Base-by-base conservation (phyloP, 2,888 invertebrate species). In the Branchellion lobata region DNA sequence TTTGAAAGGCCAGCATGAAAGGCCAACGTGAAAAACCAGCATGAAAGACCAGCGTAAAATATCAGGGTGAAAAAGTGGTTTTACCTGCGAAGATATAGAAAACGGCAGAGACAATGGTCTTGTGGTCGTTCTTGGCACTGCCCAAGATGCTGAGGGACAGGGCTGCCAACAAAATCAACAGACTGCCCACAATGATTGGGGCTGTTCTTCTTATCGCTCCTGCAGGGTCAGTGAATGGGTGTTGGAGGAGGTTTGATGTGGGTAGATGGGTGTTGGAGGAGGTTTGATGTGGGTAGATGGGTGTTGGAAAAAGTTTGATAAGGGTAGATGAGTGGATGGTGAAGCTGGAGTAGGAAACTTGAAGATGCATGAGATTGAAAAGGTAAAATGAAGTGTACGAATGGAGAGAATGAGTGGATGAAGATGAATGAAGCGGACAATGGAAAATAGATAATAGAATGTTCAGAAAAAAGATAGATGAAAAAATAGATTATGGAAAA, bases 41-140 rank as follows among this genome's bases (percentile, higher is more conserved):
- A n/a, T n/a, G n/a, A 14, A 40, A 40, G 40, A 40, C 40, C 40
- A 40, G 14, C 40, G n/a, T n/a, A n/a, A n/a, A n/a, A n/a, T n/a
- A n/a, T n/a, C n/a, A n/a, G n/a, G n/a, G n/a, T n/a, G n/a, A n/a
- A n/a, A n/a, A n/a, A 29, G 31, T 29, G 3, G 0, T 1, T 78
- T 81, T 83, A 86, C 86, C 86, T 79, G 85, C 83, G 33, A 85
- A 82, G 3, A 86, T 85, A 74, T 84, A 85, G 29, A 85, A 82
- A 3, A 86, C 85, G 51, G 86, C 85, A 33, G 85, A 85, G n/a
- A 85, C 76, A 5, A 86, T 83, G 0, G 86, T 86, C 79, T 84
- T 85, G 79, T 84, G 83, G 81, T 86, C 85, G 72, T 84, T 81
- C 29, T 83, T 82, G 40, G 85, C 82, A 80, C 85, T 86, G 8